Base-by-base conservation (phyloP, 1,140 invertebrate species). In the Aphidius ervi region DNA sequence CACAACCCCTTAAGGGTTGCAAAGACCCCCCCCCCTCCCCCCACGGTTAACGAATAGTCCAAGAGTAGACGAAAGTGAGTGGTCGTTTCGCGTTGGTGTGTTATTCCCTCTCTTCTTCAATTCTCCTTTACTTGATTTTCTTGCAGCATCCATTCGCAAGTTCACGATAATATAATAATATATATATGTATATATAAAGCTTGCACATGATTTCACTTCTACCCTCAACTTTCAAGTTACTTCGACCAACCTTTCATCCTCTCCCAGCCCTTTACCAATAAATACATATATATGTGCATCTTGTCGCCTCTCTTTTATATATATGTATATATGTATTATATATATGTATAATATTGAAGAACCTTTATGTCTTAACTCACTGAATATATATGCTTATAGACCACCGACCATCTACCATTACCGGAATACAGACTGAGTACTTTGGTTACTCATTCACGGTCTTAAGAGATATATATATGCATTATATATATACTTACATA, bases 1-100 rank as follows among this genome's bases (percentile, higher is more conserved):
- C 78, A 78, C 78, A 80, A 79, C 77, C 78, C 78, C 78, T 78
- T 77, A 80, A 80, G 77, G 77, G 78, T 79, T 76, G 77, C 77
- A 71, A 74, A 74, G 74, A 80, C 76, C 76, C 76, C 79, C 74
- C 75, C 71, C 67, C 65, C 64, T 69, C 71, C 49, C 48, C 16
- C 16, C 16, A 16, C 16, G 52, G 45, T 31, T 31, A 31, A 31
- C 23, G 23, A 31, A 31, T 31, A 49, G 61, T 61, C 61, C 59
- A 40, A 31, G 23, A 31, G 4, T 31, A 31, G 23, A 31, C 23
- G 23, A 7, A 59, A 41, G 41, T n/a, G 16, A 37, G 58, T 59
- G 58, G 58, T 59, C 58, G 47, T 58, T 40, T 16, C 9, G 9
- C 46, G 46, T 46, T n/a, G 46, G 5, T 16, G 46, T 46, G 43